Evolutionary conservation across 2,888 invertebrate species (phyloP), one percentile per base, ranked within the genome.

Genomic region (Volucella inflata): DNA sequence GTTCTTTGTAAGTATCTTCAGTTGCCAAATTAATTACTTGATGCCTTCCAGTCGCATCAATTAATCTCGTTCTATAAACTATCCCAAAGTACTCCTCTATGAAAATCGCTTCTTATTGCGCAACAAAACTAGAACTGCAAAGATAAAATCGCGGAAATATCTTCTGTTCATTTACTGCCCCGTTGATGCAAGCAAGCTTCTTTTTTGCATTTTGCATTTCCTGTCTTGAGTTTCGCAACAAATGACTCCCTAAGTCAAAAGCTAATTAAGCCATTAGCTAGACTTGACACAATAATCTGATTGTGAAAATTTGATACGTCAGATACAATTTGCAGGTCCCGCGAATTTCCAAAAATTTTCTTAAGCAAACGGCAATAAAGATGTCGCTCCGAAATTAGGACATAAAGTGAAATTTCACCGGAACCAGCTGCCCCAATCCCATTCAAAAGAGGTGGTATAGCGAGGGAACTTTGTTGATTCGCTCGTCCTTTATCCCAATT

Each of bases 361-460:
- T 40, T 42, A 65, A 70, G 30, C 38, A 68, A 68, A 72, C 16
- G 50, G 57, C 74, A 70, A 70, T 64, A 83, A 82, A 83, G 57
- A 74, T 60, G 36, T 71, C 51, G 53, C 38, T 55, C 46, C 21
- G 42, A 81, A 81, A 81, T 67, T 68, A 62, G 67, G 72, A 71
- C 80, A 50, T 46, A 72, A 76, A 76, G 80, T 57, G 81, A 67
- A 72, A 72, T 83, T 72, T 78, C 72, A 80, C 76, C 12, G 53
- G 10, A 65, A 77, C 53, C 51, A 21, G 51, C 55, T 40, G 21
- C 59, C 40, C 1, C 1, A 53, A 59, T 53, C 48, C 36, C 42
- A 50, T 50, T 38, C 42, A 46, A n/a, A n/a, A n/a, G 11, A 14
- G 51, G n/a, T 30, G 14, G 17, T 9, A 8, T 14, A 50, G n/a